These are phyloP conservation scores for Penaeus vannamei DNA, from an alignment of 1,140 invertebrate genomes.

Conservation along the genomic window DNA sequence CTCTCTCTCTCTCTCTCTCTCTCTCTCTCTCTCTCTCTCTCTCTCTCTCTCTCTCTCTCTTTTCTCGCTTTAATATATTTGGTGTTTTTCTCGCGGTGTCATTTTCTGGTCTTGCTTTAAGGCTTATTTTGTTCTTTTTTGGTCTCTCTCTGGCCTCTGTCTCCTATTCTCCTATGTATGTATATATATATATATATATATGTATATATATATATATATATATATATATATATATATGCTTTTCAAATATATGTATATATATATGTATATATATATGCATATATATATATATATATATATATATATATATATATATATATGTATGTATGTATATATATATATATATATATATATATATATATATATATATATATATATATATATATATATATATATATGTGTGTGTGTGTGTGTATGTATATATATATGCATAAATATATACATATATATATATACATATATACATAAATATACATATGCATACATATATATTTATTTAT, in stretches of 20 bases:
- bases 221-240: no score
- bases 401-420: not conserved
- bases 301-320: not conserved
- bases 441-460: not conserved
- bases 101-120: no score
- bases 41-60: not conserved
- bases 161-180: not conserved
- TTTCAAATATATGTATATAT: not conserved
- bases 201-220: no score
- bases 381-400: not conserved
- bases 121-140: conserved; percentile 4
- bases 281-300: not conserved
- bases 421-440: not conserved
- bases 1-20: conserved; percentile 22
- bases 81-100: no score
- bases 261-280: not conserved
- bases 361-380: not conserved
- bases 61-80: not conserved
- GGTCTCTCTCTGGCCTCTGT: not conserved
- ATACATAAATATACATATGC: not conserved
- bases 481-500: not conserved
- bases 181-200: conserved; percentile 16
- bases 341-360: not conserved
- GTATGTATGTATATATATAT: not conserved
- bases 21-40: conserved; percentile 18